phyloP scores from a whole-genome alignment of 2,797 vertebrate species.

The Eidolon dupreanum region DNA sequence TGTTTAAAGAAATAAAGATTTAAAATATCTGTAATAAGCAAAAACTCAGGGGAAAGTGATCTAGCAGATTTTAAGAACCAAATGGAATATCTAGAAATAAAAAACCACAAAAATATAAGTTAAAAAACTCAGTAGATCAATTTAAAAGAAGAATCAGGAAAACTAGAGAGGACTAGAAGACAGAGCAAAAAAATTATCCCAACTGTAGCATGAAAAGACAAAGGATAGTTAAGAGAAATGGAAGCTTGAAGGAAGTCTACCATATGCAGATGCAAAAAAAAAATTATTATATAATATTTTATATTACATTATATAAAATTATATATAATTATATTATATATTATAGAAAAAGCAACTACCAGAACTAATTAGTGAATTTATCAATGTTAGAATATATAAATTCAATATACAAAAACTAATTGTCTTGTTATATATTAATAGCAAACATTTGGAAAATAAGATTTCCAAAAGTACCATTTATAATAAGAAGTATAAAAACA shows the following conservation, averaged over 20 bases:
- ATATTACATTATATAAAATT: no score
- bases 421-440: not conserved
- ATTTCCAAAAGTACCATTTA: not conserved
- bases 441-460: not conserved
- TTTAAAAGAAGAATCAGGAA: not conserved
- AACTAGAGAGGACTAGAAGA: not conserved
- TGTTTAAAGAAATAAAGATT: not conserved
- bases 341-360: not conserved
- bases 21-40: not conserved
- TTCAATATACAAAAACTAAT: not conserved
- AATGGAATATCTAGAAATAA: not conserved
- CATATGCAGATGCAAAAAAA: not conserved
- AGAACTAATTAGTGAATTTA: not conserved
- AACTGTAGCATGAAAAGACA: not conserved
- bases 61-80: not conserved
- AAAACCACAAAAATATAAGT: not conserved
- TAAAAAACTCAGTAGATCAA: not conserved
- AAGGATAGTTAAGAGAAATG: not conserved
- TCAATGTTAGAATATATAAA: not conserved
- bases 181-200: not conserved
- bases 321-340: no score
- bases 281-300: not conserved
- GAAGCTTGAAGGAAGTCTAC: not conserved
- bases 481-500: not conserved
- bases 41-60: not conserved